Evolutionary conservation across 2,113 vertebrate genomes (phyloP), one percentile per base, ranked within the genome.

Genomic region (Otis tarda): DNA sequence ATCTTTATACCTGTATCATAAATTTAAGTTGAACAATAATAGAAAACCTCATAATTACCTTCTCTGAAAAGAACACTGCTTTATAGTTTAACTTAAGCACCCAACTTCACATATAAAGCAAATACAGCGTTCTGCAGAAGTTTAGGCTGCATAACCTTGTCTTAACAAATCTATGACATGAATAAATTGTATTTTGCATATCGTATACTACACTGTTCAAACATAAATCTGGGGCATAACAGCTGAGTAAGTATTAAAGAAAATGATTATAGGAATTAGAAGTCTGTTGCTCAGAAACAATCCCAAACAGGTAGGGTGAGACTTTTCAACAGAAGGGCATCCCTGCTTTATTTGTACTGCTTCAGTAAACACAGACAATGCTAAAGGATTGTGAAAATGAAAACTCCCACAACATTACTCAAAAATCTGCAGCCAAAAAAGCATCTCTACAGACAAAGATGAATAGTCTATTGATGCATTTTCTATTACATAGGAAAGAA

Each of bases 301-400:
- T 57, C 43, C 24, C 45, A 61, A 92, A 61, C 37, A 81, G 52
- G 73, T 74, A 80, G 28, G 41, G 60, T 61, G 35, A 83, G 50
- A 93, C 25, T 70, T 65, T n/a, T 61, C 79, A 94, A 91, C 33
- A 63, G 65, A 89, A 95, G 76, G 93, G 23, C 55, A 77, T 15
- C 18, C 21, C 55, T 30, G 28, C 25, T 93, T 91, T 59, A 83
- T 75, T 89, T 5, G 1, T 47, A 61, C 21, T 84, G 57, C 53
- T 89, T 82, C 77, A 70, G 37, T 61, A 89, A 91, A 95, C 35
- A 69, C 19, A 91, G 59, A 82, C 41, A 86, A 35, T 50, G n/a
- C 75, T 71, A 74, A 65, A 88, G 24, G 57, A 87, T 13, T 78
- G 24, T 49, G 52, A 91, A 94, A 89, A 92, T 56, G 23, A 94